Evolutionary conservation across 2,797 vertebrate genomes (phyloP).

Genomic region (Emys orbicularis): DNA sequence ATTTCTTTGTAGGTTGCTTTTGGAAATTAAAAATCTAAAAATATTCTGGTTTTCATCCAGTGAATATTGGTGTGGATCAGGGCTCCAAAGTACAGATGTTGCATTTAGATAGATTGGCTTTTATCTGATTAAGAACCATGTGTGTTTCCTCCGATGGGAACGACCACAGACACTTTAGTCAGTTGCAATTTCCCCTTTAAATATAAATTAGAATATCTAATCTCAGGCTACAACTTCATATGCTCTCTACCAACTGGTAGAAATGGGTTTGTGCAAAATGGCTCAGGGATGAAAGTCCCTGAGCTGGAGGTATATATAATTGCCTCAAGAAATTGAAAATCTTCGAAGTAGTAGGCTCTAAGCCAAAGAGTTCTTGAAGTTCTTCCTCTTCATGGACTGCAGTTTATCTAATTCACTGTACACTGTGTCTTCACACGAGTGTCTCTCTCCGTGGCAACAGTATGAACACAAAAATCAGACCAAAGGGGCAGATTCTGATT

Average conservation of each 20-base stretch:
- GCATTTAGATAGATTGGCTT: conserved; percentile 14
- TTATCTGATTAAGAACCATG: conserved; percentile 27
- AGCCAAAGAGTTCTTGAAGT: background rate
- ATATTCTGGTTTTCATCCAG: background rate
- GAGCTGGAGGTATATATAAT: background rate
- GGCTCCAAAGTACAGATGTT: background rate
- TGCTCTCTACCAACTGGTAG: background rate
- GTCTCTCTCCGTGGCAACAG: background rate
- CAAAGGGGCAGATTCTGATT: background rate
- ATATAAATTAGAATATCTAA: conserved; percentile 37
- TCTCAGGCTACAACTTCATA: background rate
- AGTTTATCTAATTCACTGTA: conserved; percentile 2
- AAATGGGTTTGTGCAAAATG: background rate
- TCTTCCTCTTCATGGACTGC: background rate
- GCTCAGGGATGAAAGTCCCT: background rate
- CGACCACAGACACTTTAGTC: conserved; percentile 35
- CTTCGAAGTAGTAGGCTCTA: background rate
- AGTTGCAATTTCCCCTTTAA: conserved; percentile 45
- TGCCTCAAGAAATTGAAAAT: background rate
- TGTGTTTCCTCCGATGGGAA: conserved; percentile 7
- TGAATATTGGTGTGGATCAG: conserved; percentile 18
- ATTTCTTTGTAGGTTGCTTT: conserved; percentile 13
- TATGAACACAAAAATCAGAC: background rate
- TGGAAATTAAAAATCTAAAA: conserved; percentile 8
- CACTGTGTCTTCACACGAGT: background rate